phyloP scores from a whole-genome alignment of 2,888 invertebrate genomes.

The Agrotis segetum region DNA sequence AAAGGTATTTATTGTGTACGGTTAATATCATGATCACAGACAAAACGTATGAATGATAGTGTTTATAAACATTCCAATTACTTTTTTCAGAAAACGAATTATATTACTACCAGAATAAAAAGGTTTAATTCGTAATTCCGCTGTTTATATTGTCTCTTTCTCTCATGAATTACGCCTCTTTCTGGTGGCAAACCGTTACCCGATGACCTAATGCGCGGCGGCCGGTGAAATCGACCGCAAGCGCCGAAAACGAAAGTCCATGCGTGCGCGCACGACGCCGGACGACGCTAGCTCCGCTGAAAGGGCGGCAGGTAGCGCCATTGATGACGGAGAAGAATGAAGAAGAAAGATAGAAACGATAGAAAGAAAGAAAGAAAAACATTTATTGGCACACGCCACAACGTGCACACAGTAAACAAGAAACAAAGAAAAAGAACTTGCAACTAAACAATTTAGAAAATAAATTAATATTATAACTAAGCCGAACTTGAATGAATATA shows the following conservation, averaged over 20 bases:
- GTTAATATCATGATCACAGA: not conserved
- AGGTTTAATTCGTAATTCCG: not conserved
- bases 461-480: too few relatives aligned
- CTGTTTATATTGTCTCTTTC: slow-evolving; percentile 14
- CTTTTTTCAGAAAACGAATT: not conserved
- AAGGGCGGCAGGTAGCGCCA: slow-evolving; percentile 42
- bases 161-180: slow-evolving; percentile 52
- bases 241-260: slow-evolving; percentile 85
- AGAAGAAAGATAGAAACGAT: not conserved
- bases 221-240: slow-evolving; percentile 78
- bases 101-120: not conserved
- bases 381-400: too few relatives aligned
- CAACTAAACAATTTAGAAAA: too few relatives aligned
- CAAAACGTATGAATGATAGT: not conserved
- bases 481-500: too few relatives aligned
- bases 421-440: too few relatives aligned
- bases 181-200: slow-evolving; percentile 77
- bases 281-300: slow-evolving; percentile 36
- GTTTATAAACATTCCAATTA: too few relatives aligned
- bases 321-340: not conserved
- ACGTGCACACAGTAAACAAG: too few relatives aligned
- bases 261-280: slow-evolving; percentile 59
- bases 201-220: slow-evolving; percentile 81
- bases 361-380: not conserved
- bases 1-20: too few relatives aligned